These are phyloP conservation scores for Nesospiza acunhae DNA, from an alignment of 2,113 vertebrate species.

Conservation along the genomic window DNA sequence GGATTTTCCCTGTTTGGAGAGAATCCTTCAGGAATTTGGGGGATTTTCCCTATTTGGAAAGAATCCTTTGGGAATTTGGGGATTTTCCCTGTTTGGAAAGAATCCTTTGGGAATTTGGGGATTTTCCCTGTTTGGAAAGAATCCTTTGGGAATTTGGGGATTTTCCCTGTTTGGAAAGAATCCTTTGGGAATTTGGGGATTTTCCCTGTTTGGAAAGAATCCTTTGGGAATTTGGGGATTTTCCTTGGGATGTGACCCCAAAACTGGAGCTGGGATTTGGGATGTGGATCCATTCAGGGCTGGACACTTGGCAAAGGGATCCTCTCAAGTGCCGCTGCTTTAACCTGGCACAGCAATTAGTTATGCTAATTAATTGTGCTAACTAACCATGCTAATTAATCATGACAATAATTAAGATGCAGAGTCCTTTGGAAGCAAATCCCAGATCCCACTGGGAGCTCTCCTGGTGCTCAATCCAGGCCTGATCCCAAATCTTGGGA, in stretches of 20 bases:
- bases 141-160: neutral
- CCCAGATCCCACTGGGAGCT: neutral
- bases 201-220: too few species aligned
- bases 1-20: too few species aligned
- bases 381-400: neutral
- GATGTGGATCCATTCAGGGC: neutral
- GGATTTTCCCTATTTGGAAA: neutral
- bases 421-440: neutral
- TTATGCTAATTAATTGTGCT: neutral
- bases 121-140: neutral
- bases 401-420: neutral
- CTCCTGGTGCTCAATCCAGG: neutral
- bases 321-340: neutral
- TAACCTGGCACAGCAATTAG: neutral
- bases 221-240: neutral
- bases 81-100: neutral
- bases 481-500: neutral
- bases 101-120: neutral
- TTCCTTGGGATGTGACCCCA: neutral
- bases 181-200: rapidly evolving
- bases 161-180: neutral
- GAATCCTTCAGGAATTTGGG: neutral
- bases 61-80: neutral
- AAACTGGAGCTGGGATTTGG: neutral
- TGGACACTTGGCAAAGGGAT: neutral